Conservation (phyloP, 2,888 invertebrate genomes). For the Nebria salina region DNA sequence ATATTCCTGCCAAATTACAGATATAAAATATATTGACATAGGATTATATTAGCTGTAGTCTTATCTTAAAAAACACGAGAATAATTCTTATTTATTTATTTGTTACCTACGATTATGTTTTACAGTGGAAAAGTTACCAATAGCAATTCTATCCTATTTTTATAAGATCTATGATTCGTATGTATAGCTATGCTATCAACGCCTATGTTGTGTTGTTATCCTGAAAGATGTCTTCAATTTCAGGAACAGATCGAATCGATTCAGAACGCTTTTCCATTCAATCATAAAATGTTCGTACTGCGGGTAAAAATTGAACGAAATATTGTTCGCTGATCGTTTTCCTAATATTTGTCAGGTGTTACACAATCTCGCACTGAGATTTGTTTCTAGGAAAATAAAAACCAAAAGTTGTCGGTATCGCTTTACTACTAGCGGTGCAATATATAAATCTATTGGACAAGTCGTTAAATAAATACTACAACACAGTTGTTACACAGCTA, state of each 20-base stretch:
- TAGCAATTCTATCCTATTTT: neutral
- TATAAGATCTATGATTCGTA: neutral
- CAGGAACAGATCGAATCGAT: slow-evolving; percentile 36
- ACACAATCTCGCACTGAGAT: slow-evolving; percentile 31
- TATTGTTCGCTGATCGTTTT: slow-evolving; percentile 29
- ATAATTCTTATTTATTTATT: too few relatives aligned
- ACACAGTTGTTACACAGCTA: neutral
- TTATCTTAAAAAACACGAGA: too few relatives aligned
- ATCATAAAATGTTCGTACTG: slow-evolving; percentile 23
- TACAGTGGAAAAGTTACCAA: neutral
- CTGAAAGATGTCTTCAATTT: slow-evolving; percentile 39
- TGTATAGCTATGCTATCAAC: slow-evolving; percentile 22
- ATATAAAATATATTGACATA: too few relatives aligned
- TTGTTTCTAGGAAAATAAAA: slow-evolving; percentile 24
- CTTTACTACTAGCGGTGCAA: neutral
- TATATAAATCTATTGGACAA: neutral
- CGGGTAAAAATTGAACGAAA: slow-evolving; percentile 32
- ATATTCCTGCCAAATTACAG: too few relatives aligned
- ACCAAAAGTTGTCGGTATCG: neutral
- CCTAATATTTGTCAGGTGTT: slow-evolving; percentile 35
- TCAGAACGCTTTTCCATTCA: slow-evolving; percentile 29
- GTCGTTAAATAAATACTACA: neutral
- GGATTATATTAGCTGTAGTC: too few relatives aligned
- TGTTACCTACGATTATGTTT: neutral
- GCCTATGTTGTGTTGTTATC: slow-evolving; percentile 28